Conservation (phyloP, 2,797 vertebrate species). For the Huso huso region DNA sequence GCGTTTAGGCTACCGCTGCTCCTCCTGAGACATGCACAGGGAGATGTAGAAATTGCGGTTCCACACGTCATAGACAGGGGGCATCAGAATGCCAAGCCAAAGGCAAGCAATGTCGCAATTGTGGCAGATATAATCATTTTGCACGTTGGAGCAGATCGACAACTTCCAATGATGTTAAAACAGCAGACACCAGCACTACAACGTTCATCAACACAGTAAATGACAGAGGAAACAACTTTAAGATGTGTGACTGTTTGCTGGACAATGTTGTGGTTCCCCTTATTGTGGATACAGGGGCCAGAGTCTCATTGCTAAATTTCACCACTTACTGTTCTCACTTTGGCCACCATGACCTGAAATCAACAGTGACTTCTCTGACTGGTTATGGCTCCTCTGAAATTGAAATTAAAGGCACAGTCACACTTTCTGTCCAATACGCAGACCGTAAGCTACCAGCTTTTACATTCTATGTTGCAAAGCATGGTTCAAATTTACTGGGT, state of each 20-base stretch:
- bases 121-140: slow-evolving; percentile 6
- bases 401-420: not conserved
- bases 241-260: slow-evolving; percentile 8
- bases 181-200: not conserved
- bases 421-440: not conserved
- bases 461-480: slow-evolving; percentile 6
- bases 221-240: not conserved
- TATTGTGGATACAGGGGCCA: not conserved
- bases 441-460: not conserved
- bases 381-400: slow-evolving; percentile 5
- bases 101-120: not conserved
- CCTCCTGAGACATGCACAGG: not conserved
- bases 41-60: slow-evolving; percentile 12
- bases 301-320: slow-evolving; percentile 7
- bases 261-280: slow-evolving; percentile 9
- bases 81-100: slow-evolving; percentile 8
- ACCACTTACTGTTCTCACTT: slow-evolving; percentile 4
- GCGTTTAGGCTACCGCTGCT: too few species aligned
- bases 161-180: not conserved
- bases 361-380: not conserved
- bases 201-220: slow-evolving; percentile 10
- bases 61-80: not conserved
- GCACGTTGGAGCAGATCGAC: slow-evolving; percentile 1
- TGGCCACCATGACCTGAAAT: not conserved
- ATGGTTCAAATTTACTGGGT: slow-evolving; percentile 14